These are phyloP conservation scores for Drosophila kanapiae DNA, from an alignment of 1,140 invertebrate species.

Conservation along the genomic window DNA sequence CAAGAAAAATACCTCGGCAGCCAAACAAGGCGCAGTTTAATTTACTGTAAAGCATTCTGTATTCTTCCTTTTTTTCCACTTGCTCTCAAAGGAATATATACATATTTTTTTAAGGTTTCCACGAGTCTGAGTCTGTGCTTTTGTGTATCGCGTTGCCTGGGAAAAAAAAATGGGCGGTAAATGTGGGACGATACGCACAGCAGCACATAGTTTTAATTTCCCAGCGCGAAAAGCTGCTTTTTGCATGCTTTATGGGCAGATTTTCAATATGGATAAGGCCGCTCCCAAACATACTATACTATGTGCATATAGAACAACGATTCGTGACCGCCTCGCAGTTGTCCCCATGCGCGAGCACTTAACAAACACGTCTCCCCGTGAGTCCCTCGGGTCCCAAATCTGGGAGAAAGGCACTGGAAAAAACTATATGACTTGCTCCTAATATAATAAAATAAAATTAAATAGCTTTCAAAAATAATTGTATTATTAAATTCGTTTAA, in stretches of 20 bases:
- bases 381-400: slow-evolving; percentile 6
- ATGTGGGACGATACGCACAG: slow-evolving; percentile 6
- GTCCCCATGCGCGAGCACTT: slow-evolving; percentile 47
- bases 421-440: background rate
- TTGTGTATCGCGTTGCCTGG: slow-evolving; percentile 38
- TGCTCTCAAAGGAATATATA: slow-evolving; percentile 31
- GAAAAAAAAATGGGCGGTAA: slow-evolving; percentile 3
- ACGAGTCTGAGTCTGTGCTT: slow-evolving; percentile 13
- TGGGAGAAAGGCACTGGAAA: slow-evolving; percentile 2
- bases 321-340: slow-evolving; percentile 31
- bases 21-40: slow-evolving; percentile 38
- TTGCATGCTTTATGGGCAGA: slow-evolving; percentile 39
- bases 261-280: slow-evolving; percentile 60
- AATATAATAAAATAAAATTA: background rate
- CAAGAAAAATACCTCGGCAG: slow-evolving; percentile 18
- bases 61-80: background rate
- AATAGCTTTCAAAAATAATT: too few species aligned
- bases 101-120: slow-evolving; percentile 42
- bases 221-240: slow-evolving; percentile 16
- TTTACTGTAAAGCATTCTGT: slow-evolving; percentile 49
- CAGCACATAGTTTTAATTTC: slow-evolving; percentile 72
- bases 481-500: background rate
- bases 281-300: background rate
- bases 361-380: slow-evolving; percentile 9
- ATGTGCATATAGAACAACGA: slow-evolving; percentile 13